Evolutionary conservation across 2,797 vertebrate species (phyloP).

Genomic region (Alexandromys oeconomus): DNA sequence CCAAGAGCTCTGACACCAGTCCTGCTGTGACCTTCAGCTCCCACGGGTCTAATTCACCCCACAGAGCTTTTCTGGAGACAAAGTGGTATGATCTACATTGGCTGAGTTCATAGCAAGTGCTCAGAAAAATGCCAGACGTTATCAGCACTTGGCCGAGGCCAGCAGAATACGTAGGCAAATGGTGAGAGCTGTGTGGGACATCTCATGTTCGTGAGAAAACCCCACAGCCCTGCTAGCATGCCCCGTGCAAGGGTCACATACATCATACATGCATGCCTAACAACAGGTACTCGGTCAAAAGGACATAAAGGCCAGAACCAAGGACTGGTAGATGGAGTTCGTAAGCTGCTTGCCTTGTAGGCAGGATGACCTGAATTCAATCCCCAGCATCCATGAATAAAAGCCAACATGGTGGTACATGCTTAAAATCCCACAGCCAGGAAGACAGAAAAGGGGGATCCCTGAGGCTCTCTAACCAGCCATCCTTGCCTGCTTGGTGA

Average conservation of each 20-base stretch:
- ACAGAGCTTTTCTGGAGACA: neutral
- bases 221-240: fast-evolving
- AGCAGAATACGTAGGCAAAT: neutral
- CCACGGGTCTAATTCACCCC: fast-evolving
- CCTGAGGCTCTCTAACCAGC: neutral
- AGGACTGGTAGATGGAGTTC: too few relatives aligned
- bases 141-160: neutral
- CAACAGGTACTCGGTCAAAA: neutral
- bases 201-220: neutral
- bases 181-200: neutral
- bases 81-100: neutral
- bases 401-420: too few relatives aligned
- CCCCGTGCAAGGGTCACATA: neutral
- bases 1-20: fast-evolving
- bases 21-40: neutral
- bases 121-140: neutral
- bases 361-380: neutral
- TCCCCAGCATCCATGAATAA: neutral
- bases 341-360: neutral
- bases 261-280: neutral
- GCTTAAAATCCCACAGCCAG: neutral
- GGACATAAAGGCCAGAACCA: neutral
- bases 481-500: neutral
- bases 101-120: neutral
- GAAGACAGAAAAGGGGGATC: neutral